These are phyloP conservation scores for Acleris cristana DNA, from an alignment of 2,888 invertebrate species.

Conservation along the genomic window DNA sequence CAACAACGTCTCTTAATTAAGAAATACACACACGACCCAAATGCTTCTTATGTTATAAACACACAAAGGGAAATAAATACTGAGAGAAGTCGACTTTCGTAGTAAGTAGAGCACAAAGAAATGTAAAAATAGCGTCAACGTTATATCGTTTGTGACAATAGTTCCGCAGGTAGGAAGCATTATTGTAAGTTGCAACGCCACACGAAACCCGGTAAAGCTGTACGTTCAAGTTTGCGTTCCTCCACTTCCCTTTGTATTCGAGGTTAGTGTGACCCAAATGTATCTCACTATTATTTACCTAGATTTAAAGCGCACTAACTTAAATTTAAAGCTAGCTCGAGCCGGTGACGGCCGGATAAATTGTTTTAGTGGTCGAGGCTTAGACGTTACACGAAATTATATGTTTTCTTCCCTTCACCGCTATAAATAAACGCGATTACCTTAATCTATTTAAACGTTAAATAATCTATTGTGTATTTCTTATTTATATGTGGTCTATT, in stretches of 20 bases:
- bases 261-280: constrained; percentile 30
- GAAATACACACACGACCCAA: constrained; percentile 7
- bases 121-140: constrained; percentile 21
- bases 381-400: too few relatives aligned
- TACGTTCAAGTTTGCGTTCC: constrained; percentile 25
- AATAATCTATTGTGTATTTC: too few relatives aligned
- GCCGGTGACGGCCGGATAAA: constrained; percentile 25
- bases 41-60: constrained; percentile 4
- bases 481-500: too few relatives aligned
- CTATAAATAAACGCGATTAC: too few relatives aligned
- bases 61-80: constrained; percentile 24
- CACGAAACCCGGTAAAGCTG: constrained; percentile 13
- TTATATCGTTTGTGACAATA: constrained; percentile 14
- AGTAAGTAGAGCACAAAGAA: constrained; percentile 16
- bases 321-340: constrained; percentile 30
- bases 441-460: too few relatives aligned
- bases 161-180: constrained; percentile 15
- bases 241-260: constrained; percentile 28
- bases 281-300: constrained; percentile 34
- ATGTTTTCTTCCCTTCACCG: too few relatives aligned
- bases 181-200: constrained; percentile 23
- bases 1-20: constrained; percentile 8
- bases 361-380: constrained; percentile 7
- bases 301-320: constrained; percentile 35
- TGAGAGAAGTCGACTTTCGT: constrained; percentile 6